Percentiles rank a stretch among this genome's conserved stretches.
These are phyloP conservation scores for Schrankia costaestrigalis DNA, from an alignment of 2,888 invertebrate genomes.

Conservation along the genomic window DNA sequence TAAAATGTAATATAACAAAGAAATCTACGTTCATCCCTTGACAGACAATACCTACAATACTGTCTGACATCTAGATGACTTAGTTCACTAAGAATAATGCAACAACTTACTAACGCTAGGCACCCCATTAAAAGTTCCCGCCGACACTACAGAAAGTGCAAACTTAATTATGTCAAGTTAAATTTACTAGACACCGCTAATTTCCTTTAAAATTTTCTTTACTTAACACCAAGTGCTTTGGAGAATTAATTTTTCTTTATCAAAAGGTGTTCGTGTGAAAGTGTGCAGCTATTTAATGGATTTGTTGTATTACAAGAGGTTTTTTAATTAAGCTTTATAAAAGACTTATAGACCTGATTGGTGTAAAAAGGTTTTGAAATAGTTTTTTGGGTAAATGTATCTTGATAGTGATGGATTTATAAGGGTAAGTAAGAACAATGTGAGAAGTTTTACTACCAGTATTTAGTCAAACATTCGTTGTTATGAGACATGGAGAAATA, in stretches of 20 bases:
- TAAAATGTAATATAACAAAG: too few species aligned
- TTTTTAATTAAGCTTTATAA: too few species aligned
- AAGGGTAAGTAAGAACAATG: too few species aligned
- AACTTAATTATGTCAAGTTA: conserved; percentile 52
- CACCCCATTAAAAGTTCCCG: conserved; percentile 57
- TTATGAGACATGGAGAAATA: too few species aligned
- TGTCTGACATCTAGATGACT: conserved; percentile 35
- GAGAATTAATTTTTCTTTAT: conserved; percentile 16
- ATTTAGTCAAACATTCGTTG: too few species aligned
- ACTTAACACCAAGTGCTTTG: conserved; percentile 20
- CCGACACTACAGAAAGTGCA: conserved; percentile 41
- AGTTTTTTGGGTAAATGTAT: too few species aligned
- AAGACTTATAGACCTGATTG: too few species aligned
- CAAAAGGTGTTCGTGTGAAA: neutral
- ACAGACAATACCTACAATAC: conserved; percentile 2
- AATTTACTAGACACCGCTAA: conserved; percentile 44
- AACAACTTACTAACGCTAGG: conserved; percentile 42
- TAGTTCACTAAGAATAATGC: conserved; percentile 46
- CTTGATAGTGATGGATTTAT: too few species aligned
- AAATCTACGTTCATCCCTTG: neutral
- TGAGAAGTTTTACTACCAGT: too few species aligned
- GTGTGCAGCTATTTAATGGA: too few species aligned
- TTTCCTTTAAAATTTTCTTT: conserved; percentile 31
- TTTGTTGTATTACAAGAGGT: too few species aligned
- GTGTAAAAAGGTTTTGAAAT: too few species aligned